Evolutionary conservation across 2,797 vertebrate genomes (phyloP).

Genomic region (Tragopan temminckii): DNA sequence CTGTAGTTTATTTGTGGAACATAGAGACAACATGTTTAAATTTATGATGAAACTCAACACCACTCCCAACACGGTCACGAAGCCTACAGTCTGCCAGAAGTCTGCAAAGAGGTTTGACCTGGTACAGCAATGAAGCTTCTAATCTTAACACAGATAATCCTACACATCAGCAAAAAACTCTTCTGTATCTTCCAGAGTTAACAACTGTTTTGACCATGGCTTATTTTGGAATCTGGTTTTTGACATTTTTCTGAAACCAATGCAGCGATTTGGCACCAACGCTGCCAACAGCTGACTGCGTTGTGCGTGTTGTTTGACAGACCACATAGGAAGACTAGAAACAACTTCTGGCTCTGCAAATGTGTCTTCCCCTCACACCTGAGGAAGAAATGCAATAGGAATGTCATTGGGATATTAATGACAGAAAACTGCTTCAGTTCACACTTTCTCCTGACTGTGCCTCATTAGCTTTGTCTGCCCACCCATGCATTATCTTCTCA

Average conservation of each 20-base stretch:
- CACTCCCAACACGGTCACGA: background rate
- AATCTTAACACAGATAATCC: background rate
- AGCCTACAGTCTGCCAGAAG: background rate
- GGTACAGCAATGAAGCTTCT: background rate
- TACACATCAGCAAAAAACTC: background rate
- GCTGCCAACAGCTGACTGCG: background rate
- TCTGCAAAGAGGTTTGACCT: background rate
- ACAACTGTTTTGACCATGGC: fast-evolving
- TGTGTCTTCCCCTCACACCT: background rate
- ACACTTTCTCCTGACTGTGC: conserved; percentile 27
- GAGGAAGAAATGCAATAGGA: background rate
- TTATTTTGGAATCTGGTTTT: background rate
- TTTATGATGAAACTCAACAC: background rate
- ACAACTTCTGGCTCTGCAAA: background rate
- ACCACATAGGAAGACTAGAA: background rate
- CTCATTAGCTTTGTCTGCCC: conserved; percentile 48
- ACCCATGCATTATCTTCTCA: conserved; percentile 49
- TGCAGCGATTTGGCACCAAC: background rate
- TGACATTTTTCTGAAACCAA: background rate
- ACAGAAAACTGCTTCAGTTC: background rate
- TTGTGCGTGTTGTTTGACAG: background rate
- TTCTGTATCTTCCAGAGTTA: background rate
- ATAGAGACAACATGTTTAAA: background rate
- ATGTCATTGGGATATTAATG: background rate
- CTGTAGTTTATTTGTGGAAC: fast-evolving